Evolutionary conservation across 2,797 vertebrate genomes (phyloP).

Genomic region (Fundulus diaphanus): DNA sequence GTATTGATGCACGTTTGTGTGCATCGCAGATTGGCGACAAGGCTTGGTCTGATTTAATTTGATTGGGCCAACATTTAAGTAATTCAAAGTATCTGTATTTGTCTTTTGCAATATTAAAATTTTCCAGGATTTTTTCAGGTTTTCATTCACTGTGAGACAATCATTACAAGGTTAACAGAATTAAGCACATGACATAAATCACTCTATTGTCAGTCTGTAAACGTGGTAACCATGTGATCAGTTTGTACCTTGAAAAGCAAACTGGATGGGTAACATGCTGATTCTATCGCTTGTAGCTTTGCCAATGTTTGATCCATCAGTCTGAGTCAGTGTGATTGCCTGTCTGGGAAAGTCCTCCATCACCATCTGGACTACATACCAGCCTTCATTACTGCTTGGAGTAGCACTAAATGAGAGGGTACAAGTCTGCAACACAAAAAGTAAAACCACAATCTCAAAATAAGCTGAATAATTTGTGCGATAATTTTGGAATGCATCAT

Average conservation of each 20-base stretch:
- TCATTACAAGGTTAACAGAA: background rate
- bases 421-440: constrained; percentile 39
- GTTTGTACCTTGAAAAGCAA: constrained; percentile 12
- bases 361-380: constrained; percentile 27
- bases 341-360: constrained; percentile 59
- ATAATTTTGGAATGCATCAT: background rate
- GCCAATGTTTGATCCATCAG: rapidly evolving
- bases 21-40: too few relatives aligned
- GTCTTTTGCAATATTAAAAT: too few relatives aligned
- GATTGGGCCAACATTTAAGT: background rate
- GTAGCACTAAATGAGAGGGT: constrained; percentile 24
- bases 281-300: background rate
- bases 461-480: background rate
- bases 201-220: background rate
- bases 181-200: background rate
- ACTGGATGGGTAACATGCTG: constrained; percentile 58
- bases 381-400: rapidly evolving
- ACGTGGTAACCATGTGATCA: background rate
- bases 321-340: constrained; percentile 31
- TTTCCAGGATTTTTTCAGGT: too few relatives aligned
- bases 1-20: too few relatives aligned
- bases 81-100: background rate
- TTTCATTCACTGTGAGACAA: background rate
- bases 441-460: background rate
- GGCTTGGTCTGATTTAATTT: too few relatives aligned